Percentiles rank a stretch among this genome's conserved stretches.
Conservation (phyloP, 2,888 invertebrate genomes). For the Epirrita christyi region DNA sequence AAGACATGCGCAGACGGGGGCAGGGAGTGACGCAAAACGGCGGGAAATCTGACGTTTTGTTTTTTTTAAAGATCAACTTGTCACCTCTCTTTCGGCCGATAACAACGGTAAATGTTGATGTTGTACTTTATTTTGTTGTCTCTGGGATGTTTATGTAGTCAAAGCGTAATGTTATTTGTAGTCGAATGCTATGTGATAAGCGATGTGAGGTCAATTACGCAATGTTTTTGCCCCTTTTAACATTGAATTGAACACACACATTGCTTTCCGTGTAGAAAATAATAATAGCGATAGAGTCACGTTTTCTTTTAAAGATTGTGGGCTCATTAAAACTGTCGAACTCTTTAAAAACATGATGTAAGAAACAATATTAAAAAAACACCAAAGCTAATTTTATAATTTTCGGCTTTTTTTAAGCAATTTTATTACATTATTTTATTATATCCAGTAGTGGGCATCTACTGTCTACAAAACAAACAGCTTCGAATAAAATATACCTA, state of each 20-base stretch:
- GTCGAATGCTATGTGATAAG: background rate
- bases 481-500: too few relatives aligned
- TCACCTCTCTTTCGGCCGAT: conserved; percentile 38
- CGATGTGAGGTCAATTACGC: background rate
- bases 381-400: too few relatives aligned
- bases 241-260: background rate
- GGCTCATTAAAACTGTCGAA: too few relatives aligned
- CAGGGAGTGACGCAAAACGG: conserved; percentile 52
- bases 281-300: too few relatives aligned
- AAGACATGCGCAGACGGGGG: conserved; percentile 72
- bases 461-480: too few relatives aligned
- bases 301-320: too few relatives aligned
- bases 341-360: too few relatives aligned
- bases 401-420: too few relatives aligned
- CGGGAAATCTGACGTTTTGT: conserved; percentile 75
- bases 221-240: background rate
- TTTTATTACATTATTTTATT: too few relatives aligned
- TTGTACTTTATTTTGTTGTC: conserved; percentile 14
- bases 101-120: conserved; percentile 31
- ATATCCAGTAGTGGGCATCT: too few relatives aligned
- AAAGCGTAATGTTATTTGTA: background rate
- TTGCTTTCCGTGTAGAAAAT: background rate
- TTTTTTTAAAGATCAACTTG: conserved; percentile 52
- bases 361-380: too few relatives aligned
- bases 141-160: background rate